Evolutionary conservation across 2,888 invertebrate species (phyloP).

Genomic region (Strigamia maritima): DNA sequence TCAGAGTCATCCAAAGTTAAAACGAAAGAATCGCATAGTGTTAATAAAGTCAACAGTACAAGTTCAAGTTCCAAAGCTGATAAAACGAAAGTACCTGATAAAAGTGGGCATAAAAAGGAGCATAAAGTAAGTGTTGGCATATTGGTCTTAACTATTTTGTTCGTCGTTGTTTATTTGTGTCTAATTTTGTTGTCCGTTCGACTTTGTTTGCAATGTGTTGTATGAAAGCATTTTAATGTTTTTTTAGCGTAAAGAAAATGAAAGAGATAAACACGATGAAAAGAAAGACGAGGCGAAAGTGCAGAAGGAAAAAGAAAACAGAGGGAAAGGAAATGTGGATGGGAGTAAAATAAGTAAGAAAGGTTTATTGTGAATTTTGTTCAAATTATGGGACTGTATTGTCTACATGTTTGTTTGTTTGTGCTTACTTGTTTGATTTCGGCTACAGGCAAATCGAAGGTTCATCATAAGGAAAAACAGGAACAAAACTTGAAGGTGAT

Average conservation of each 20-base stretch:
- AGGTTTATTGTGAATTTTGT: neutral
- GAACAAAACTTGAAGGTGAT: neutral
- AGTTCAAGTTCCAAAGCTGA: neutral
- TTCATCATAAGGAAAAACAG: conserved; percentile 13
- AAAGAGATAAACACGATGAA: neutral
- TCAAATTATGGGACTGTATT: neutral
- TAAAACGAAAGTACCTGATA: neutral
- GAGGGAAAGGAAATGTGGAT: conserved; percentile 18
- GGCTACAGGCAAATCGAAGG: conserved; percentile 4
- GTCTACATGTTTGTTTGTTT: neutral
- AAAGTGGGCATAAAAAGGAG: neutral
- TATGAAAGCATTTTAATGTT: neutral
- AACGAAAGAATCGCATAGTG: conserved; percentile 5
- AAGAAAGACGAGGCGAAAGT: neutral
- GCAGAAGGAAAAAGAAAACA: conserved; percentile 15
- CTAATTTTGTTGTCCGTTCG: neutral
- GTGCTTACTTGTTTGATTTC: conserved; percentile 15
- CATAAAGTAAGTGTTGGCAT: neutral
- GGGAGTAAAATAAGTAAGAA: conserved; percentile 25
- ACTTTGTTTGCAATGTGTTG: neutral
- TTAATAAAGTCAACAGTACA: neutral
- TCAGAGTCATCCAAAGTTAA: neutral
- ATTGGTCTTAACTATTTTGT: neutral
- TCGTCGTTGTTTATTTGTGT: neutral
- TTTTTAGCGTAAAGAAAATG: conserved; percentile 17